Evolutionary conservation across 2,888 invertebrate species (phyloP), one percentile per base, ranked within the genome.

Genomic region (Anodontia alba): DNA sequence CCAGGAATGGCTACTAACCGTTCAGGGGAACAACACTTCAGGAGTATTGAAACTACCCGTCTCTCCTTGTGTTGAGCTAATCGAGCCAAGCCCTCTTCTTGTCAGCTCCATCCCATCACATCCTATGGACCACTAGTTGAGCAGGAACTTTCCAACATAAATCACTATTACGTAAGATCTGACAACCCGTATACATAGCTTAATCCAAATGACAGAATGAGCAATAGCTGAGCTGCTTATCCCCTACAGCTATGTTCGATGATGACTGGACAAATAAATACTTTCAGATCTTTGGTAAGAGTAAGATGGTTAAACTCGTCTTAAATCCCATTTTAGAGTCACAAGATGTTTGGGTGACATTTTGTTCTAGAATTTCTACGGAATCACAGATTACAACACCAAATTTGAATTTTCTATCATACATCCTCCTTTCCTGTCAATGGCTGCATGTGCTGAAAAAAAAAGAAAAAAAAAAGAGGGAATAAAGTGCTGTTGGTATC

Each of bases 401-500:
- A 62, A 3, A 62, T 17, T 31, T 31, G 17, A 17, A 31, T 33
- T 33, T 15, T 33, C 54, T 20, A 62, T 62, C 62, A 62, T 33
- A 62, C 62, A 33, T 62, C 29, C 62, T 62, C 62, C 5, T 62
- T 62, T 8, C 72, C 42, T 66, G 84, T 89, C 42, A 90, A 82
- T 43, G 87, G 87, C 67, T 89, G 87, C 77, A 85, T 77, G 62
- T 87, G 87, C 90, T 90, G 87, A 31, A 87, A 87, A 76, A 42
- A 62, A 67, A 78, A 76, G 73, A 57, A 67, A 68, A 69, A 15
- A 49, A 49, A 38, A n/a, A n/a, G n/a, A n/a, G n/a, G n/a, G n/a
- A n/a, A n/a, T n/a, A n/a, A n/a, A n/a, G n/a, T n/a, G n/a, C n/a
- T n/a, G n/a, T n/a, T n/a, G n/a, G n/a, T n/a, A n/a, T n/a, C n/a